A percentile compares a stretch with the other conserved stretches of the same genome.
Conservation (phyloP, 1,140 invertebrate genomes). For the Zaprionus kolodkinae region DNA sequence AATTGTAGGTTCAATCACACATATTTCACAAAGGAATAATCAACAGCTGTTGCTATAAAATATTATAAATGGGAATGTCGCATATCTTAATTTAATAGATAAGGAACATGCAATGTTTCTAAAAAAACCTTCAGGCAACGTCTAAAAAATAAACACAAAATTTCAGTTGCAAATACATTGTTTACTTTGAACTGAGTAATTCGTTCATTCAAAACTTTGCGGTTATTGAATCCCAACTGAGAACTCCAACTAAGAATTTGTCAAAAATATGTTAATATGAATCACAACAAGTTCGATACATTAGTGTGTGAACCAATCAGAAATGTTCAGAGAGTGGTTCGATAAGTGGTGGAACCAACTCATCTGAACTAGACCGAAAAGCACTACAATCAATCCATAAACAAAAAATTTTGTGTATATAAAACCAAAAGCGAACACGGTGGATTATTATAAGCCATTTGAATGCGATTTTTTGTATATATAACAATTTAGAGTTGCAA, state of each 20-base stretch:
- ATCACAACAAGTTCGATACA: conserved; percentile 14
- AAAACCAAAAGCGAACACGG: conserved; percentile 49
- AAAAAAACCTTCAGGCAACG: too few species aligned
- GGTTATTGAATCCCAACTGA: neutral
- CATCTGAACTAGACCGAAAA: conserved; percentile 38
- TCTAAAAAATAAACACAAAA: too few species aligned
- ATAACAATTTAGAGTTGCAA: conserved; percentile 48
- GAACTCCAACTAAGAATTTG: neutral
- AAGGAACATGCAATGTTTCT: neutral
- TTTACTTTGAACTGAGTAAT: too few species aligned
- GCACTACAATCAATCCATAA: conserved; percentile 71
- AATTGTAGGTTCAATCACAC: neutral
- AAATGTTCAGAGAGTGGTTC: conserved; percentile 5
- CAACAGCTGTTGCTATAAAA: conserved; percentile 26
- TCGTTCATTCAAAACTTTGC: neutral
- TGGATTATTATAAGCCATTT: conserved; percentile 33
- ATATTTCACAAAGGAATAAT: neutral
- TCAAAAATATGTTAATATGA: neutral
- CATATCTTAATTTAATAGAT: neutral
- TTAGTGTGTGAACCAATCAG: neutral
- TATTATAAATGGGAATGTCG: neutral
- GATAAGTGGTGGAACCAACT: conserved; percentile 23
- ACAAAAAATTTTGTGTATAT: conserved; percentile 69
- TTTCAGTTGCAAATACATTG: too few species aligned
- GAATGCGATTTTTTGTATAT: conserved; percentile 33